Base-by-base conservation (phyloP, 1,140 invertebrate species). In the Macrostomum lignano region DNA sequence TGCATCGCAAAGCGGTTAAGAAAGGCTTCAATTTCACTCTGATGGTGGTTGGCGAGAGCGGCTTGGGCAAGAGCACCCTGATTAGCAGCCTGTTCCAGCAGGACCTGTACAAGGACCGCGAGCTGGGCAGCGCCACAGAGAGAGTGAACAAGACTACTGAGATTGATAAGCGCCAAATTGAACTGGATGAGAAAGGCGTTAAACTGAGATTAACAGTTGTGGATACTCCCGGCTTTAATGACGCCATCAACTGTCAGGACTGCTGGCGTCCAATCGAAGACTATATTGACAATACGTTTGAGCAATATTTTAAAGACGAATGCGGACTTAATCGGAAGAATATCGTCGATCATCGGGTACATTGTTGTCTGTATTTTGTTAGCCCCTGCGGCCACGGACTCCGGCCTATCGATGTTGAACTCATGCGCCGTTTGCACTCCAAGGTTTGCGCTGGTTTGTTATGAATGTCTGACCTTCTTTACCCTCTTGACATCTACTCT, bases 331-430 rank as follows among this genome's bases (percentile, higher is more conserved):
- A 60, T 38, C 36, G 57, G 36, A 28, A 52, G 30, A 51, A 58
- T 42, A 60, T 60, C 22, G 38, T 48, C 1, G 57, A 60, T 40
- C 55, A 56, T 40, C 39, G 57, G 32, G 52, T 58, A 5, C 57
- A 60, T 37, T 54, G 51, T 38, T 58, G 54, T 35, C 54, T 60
- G 37, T 58, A 58, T 39, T 58, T 60, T 42, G 51, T 60, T 29
- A 53, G 54, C 33, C 62, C 62, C 14, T 58, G 54, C 33, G 57
- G 61, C 4, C 54, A 88, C 52, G 82, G n/a, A n/a, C n/a, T n/a
- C n/a, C n/a, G n/a, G n/a, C n/a, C n/a, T n/a, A n/a, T n/a, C n/a
- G n/a, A n/a, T n/a, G n/a, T n/a, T n/a, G n/a, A n/a, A n/a, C n/a
- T n/a, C n/a, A n/a, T n/a, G n/a, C n/a, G n/a, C n/a, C n/a, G n/a